Evolutionary conservation across 2,797 vertebrate genomes (phyloP).

Genomic region (Octomys mimax): DNA sequence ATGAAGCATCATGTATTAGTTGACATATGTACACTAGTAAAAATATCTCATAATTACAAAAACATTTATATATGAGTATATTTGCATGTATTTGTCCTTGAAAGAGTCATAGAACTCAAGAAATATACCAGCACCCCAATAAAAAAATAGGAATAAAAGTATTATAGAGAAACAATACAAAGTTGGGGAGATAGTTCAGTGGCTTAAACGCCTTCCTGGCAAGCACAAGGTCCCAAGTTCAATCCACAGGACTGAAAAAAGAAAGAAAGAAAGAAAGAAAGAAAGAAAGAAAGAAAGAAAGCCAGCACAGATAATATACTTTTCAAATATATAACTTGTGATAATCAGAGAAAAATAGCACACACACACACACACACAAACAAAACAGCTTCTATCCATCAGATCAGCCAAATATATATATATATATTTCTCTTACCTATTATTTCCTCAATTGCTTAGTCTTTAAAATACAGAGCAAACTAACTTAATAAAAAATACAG

Average conservation of each 20-base stretch:
- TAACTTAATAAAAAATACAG: not conserved
- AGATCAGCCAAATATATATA: not conserved
- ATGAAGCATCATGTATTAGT: not conserved
- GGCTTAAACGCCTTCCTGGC: no score
- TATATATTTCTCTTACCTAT: not conserved
- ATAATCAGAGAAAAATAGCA: not conserved
- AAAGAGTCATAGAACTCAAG: not conserved
- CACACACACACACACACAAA: not conserved
- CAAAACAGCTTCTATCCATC: no score
- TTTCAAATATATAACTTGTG: not conserved
- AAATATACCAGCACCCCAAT: not conserved
- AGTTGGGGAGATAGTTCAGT: no score
- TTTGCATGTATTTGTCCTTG: not conserved
- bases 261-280: no score
- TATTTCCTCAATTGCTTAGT: not conserved
- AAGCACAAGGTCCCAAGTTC: no score
- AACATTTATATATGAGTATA: not conserved
- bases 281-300: not conserved
- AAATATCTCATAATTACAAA: not conserved
- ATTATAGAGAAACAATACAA: not conserved
- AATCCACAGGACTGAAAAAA: no score
- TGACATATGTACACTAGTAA: not conserved
- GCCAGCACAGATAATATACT: not conserved
- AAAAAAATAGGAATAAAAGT: not conserved
- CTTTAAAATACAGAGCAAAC: not conserved